phyloP scores from a whole-genome alignment of 2,797 vertebrate species.

The Pangasius larnaudii region DNA sequence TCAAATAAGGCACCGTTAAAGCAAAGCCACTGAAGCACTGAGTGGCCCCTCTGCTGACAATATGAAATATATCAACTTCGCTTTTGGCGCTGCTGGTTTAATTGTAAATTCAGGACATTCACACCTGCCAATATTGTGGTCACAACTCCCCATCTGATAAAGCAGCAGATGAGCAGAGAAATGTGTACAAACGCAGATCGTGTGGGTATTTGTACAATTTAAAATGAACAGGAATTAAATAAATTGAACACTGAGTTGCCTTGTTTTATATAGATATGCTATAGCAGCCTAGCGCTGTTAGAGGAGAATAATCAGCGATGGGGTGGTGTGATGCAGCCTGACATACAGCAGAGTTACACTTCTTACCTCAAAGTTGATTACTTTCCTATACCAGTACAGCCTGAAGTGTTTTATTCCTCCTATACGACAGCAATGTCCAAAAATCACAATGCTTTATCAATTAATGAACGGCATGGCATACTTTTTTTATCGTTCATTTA shows the following conservation, averaged over 20 bases:
- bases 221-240: background rate
- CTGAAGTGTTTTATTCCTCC: background rate
- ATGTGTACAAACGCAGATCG: background rate
- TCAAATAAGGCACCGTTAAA: slow-evolving; percentile 73
- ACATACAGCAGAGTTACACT: background rate
- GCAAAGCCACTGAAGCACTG: slow-evolving; percentile 65
- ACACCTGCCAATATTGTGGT: slow-evolving; percentile 18
- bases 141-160: slow-evolving; percentile 16
- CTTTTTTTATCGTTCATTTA: background rate
- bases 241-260: background rate
- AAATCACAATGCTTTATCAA: background rate
- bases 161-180: background rate
- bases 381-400: background rate
- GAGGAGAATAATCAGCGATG: background rate
- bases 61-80: slow-evolving; percentile 69
- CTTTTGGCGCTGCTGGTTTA: slow-evolving; percentile 71
- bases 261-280: background rate
- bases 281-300: background rate
- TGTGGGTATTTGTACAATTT: background rate
- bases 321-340: background rate
- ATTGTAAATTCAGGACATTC: slow-evolving; percentile 53
- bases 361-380: too few species aligned
- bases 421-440: background rate
- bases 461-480: background rate
- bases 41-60: slow-evolving; percentile 69